Base-by-base conservation (phyloP, 2,888 invertebrate genomes). In the Megastigmus dorsalis region DNA sequence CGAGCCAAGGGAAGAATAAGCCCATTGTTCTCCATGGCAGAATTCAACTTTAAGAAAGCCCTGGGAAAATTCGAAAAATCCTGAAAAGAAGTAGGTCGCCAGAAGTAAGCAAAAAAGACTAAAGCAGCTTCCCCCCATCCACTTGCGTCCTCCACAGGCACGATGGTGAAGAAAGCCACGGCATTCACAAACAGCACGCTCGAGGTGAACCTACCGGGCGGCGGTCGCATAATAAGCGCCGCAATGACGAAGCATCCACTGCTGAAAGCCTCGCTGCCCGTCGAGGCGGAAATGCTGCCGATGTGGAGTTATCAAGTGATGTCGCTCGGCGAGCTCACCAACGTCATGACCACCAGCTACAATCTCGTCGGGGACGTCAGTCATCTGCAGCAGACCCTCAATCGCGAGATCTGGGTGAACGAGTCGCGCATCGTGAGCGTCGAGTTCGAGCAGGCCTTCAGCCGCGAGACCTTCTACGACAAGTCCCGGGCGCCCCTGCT, bases 371-470 rank as follows among this genome's bases (percentile, higher is more conserved):
- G 95, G 2, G 96, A 96, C 85, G 95, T 95, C 0, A 91, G 95
- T 76, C 95, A 95, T 84, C 93, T 94, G 0, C 95, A 95, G 82
- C 95, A 95, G 87, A 95, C 95, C 0, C 88, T 96, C 1, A 95
- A 94, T 82, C 90, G 94, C 15, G 95, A 95, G 86, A 94, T 95
- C 80, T 85, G 96, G 95, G 96, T 98, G 4, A 98, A 98, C 86
- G 94, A 95, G 78, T 94, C 95, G 4, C 92, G 96, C 82, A 93
- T 97, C 0, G 90, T 98, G 38, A 96, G 96, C 15, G 94, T 98
- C 60, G 97, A 97, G 88, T 97, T 97, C 84, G 97, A 98, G 85
- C 95, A 97, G 85, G 95, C 95, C 76, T 94, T 94, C 50, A 95
- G 96, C 80, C 93, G 94, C 43, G 97, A 97, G 88, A 95, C 95